These are phyloP conservation scores for Salarias fasciatus DNA, from an alignment of 2,797 vertebrate genomes.

Conservation along the genomic window DNA sequence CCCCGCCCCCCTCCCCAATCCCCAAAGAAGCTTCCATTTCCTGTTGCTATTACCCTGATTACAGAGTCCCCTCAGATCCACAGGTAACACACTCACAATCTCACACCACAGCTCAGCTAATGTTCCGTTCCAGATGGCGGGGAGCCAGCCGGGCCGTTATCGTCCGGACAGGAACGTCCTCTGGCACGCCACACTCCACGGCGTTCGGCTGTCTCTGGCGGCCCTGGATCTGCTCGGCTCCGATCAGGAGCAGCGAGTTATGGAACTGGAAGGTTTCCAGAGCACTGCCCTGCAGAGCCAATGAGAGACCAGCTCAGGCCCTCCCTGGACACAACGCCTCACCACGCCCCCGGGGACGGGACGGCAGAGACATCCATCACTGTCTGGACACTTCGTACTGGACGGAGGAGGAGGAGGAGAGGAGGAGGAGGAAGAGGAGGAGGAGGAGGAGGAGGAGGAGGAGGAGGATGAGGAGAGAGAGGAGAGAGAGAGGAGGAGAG, in stretches of 20 bases:
- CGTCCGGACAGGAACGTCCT: conserved; percentile 55
- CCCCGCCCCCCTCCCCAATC: conserved; percentile 44
- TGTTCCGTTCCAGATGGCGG: conserved; percentile 74
- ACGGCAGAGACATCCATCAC: conserved; percentile 49
- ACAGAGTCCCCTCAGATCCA: conserved; percentile 56
- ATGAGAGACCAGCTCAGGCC: conserved; percentile 39
- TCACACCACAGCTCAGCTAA: conserved; percentile 13
- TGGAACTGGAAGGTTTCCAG: conserved; percentile 39
- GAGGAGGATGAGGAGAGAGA: not conserved
- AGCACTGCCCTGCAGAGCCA: conserved; percentile 52
- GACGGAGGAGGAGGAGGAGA: no score
- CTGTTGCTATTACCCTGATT: conserved; percentile 74
- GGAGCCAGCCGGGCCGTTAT: conserved; percentile 63
- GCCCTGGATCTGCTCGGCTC: conserved; percentile 16
- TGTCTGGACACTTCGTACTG: conserved; percentile 20
- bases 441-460: no score
- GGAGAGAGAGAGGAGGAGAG: no score
- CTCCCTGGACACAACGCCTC: conserved; percentile 51
- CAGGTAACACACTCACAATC: conserved; percentile 35
- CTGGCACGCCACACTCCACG: not conserved
- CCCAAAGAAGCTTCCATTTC: conserved; percentile 71
- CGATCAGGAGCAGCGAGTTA: conserved; percentile 47
- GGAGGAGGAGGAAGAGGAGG: no score
- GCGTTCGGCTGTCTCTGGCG: conserved; percentile 21
- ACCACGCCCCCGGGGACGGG: conserved; percentile 29